Conservation (phyloP, 2,113 vertebrate genomes). For the Caretta caretta region DNA sequence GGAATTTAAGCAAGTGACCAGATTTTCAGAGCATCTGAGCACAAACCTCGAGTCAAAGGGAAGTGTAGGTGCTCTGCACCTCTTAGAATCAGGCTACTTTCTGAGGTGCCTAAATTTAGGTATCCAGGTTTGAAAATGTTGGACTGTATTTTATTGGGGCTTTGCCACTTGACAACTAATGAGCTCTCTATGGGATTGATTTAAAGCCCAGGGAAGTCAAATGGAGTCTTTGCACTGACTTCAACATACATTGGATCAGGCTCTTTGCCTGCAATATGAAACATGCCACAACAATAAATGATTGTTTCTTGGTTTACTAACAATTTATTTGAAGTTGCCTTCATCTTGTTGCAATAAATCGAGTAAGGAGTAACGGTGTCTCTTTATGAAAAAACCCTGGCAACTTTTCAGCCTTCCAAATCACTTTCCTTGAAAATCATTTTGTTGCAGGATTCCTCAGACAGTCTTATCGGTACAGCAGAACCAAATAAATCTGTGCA, state of each 20-base stretch:
- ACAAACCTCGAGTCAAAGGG: not conserved
- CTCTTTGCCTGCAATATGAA: not conserved
- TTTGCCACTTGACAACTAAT: not conserved
- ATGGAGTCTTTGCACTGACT: not conserved
- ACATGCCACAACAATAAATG: slow-evolving; percentile 7
- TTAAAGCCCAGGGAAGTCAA: not conserved
- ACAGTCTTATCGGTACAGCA: slow-evolving; percentile 48
- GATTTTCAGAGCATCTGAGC: not conserved
- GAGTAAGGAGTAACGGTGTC: slow-evolving; percentile 29
- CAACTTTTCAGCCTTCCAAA: slow-evolving; percentile 39
- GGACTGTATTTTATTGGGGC: not conserved
- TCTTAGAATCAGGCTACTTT: not conserved
- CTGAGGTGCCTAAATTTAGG: not conserved
- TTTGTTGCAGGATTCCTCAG: slow-evolving; percentile 47
- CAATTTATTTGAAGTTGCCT: slow-evolving; percentile 47
- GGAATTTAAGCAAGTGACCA: not conserved
- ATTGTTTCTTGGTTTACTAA: slow-evolving; percentile 52
- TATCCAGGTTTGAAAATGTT: not conserved
- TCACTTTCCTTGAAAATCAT: slow-evolving; percentile 15
- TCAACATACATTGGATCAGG: not conserved
- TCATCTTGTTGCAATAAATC: slow-evolving; percentile 43
- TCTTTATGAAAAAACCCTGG: not conserved
- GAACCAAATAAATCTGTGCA: slow-evolving; percentile 51
- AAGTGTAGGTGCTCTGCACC: not conserved
- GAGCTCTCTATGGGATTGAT: not conserved